phyloP scores from a whole-genome alignment of 1,140 invertebrate genomes.

The Caenorhabditis remanei region DNA sequence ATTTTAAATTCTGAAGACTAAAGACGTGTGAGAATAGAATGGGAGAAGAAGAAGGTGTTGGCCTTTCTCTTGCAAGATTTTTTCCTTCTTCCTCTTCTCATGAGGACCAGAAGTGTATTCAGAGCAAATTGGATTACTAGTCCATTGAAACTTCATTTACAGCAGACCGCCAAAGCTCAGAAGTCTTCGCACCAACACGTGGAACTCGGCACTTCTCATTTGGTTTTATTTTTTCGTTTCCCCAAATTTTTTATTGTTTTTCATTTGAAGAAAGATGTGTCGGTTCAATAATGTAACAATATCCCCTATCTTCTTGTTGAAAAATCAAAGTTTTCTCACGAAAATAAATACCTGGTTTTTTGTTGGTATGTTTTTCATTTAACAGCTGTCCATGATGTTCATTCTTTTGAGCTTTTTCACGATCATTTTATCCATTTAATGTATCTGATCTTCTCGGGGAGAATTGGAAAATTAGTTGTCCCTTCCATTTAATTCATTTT shows the following conservation, averaged over 20 bases:
- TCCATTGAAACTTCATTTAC: constrained; percentile 39
- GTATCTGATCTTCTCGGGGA: no score
- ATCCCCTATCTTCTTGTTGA: background rate
- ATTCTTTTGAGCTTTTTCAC: no score
- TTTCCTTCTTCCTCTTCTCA: background rate
- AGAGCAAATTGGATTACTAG: constrained; percentile 6
- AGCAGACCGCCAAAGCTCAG: background rate
- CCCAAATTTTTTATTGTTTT: background rate
- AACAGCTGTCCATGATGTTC: no score
- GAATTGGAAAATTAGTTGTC: no score
- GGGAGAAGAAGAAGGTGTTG: background rate
- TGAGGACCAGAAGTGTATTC: constrained; percentile 38
- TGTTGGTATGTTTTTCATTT: no score
- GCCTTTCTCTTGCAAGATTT: background rate
- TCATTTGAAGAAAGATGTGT: background rate
- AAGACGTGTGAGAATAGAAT: constrained; percentile 27
- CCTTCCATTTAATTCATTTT: no score
- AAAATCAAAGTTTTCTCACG: no score
- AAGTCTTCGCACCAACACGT: background rate
- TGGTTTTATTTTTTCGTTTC: background rate
- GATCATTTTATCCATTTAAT: no score
- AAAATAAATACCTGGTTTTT: no score
- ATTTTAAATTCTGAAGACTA: constrained; percentile 34
- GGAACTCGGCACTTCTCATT: background rate
- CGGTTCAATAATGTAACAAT: constrained; percentile 14